These are phyloP conservation scores for Eugnorisma glareosa DNA, from an alignment of 2,888 invertebrate species.

Conservation along the genomic window DNA sequence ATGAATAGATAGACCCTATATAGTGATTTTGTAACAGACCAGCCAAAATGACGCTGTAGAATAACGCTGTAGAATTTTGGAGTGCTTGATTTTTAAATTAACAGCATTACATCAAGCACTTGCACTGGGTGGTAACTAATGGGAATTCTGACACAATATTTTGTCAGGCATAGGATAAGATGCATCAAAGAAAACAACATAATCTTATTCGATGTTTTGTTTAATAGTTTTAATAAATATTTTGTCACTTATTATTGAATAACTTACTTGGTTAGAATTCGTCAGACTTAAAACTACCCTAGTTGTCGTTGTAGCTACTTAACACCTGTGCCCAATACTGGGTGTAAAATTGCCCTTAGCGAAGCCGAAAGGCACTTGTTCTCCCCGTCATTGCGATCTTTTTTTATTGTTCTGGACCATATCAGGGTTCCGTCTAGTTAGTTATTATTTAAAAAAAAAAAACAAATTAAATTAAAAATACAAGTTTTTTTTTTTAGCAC, in stretches of 20 bases:
- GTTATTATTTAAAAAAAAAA: too few species aligned
- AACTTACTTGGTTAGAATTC: slow-evolving; percentile 16
- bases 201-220: not conserved
- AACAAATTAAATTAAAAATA: too few species aligned
- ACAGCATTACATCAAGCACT: not conserved
- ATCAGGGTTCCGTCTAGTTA: not conserved
- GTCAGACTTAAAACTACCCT: slow-evolving; percentile 14
- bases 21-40: not conserved
- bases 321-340: not conserved
- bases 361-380: not conserved
- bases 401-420: not conserved
- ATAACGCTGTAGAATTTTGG: not conserved
- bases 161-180: not conserved
- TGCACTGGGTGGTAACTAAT: not conserved
- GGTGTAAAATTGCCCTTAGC: not conserved
- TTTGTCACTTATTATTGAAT: slow-evolving; percentile 1
- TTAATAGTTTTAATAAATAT: slow-evolving; percentile 4
- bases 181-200: slow-evolving; percentile 19
- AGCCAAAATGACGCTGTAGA: not conserved
- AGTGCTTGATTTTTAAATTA: not conserved
- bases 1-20: too few species aligned
- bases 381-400: not conserved
- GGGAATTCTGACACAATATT: not conserved
- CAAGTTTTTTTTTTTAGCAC: too few species aligned
- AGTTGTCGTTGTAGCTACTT: not conserved